A percentile compares a stretch with the other conserved stretches of the same genome.
Evolutionary conservation across 2,888 invertebrate species (phyloP).

Genomic region (Linyphia triangularis): DNA sequence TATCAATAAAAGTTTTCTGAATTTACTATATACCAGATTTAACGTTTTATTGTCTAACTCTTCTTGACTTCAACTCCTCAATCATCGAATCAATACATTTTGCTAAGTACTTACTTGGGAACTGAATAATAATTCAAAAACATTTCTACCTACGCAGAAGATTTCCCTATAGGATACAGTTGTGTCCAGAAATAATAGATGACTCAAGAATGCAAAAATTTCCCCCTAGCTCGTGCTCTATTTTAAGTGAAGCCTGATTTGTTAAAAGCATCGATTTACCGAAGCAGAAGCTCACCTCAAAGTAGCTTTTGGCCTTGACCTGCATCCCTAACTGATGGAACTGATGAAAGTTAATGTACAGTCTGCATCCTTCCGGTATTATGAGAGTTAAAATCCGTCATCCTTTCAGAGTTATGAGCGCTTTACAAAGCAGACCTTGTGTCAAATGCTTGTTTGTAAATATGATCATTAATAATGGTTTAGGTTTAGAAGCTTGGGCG

Average conservation of each 20-base stretch:
- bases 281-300: not conserved
- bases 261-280: slow-evolving; percentile 7
- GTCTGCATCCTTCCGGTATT: not conserved
- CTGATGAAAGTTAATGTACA: slow-evolving; percentile 34
- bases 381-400: not conserved
- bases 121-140: too few species aligned
- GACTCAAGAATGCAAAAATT: not conserved
- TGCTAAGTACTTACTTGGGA: too few species aligned
- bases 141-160: not conserved
- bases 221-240: not conserved
- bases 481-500: too few species aligned
- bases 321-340: not conserved
- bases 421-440: too few species aligned
- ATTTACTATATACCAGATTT: too few species aligned
- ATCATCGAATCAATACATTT: too few species aligned
- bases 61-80: too few species aligned
- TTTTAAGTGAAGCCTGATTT: not conserved
- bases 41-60: too few species aligned
- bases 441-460: too few species aligned
- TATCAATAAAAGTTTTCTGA: too few species aligned
- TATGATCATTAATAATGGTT: too few species aligned
- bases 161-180: not conserved
- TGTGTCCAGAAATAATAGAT: not conserved
- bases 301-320: slow-evolving; percentile 24
- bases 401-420: not conserved